Conservation (phyloP, 2,888 invertebrate genomes). For the Omphaloscelis lunosa region DNA sequence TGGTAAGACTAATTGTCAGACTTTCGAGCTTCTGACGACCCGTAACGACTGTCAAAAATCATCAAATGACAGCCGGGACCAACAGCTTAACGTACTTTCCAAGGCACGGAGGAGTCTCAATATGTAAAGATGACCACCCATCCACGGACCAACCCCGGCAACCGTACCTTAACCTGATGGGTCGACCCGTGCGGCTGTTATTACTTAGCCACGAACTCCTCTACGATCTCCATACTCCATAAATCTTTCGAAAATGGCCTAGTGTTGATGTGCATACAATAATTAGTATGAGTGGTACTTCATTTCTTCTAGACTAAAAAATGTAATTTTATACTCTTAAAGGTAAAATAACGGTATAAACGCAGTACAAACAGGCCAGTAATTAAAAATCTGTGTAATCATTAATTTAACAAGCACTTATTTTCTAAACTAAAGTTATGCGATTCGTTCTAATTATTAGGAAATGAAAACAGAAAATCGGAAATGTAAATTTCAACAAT, state of each 20-base stretch:
- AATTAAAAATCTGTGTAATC: conserved; percentile 61
- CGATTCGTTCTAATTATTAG: conserved; percentile 68
- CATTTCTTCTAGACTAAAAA: neutral
- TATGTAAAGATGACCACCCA: no score
- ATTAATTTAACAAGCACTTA: conserved; percentile 47
- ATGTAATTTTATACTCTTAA: neutral
- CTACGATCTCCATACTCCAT: neutral
- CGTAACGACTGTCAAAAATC: no score
- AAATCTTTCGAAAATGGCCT: neutral
- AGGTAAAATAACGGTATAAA: neutral
- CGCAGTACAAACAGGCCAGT: conserved; percentile 13
- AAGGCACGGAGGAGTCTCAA: no score
- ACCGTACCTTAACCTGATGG: no score
- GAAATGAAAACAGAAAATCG: conserved; percentile 77
- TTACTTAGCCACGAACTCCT: no score
- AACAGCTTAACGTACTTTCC: no score
- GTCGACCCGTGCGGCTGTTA: no score
- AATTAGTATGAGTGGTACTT: no score
- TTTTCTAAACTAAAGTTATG: conserved; percentile 58
- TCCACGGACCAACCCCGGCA: no score
- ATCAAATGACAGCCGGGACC: no score
- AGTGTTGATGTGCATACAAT: neutral
- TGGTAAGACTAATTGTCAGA: no score
- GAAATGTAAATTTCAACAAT: conserved; percentile 74
- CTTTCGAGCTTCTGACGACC: no score